Base-by-base conservation (phyloP, 2,888 invertebrate species). In the Carterocephalus palaemon region DNA sequence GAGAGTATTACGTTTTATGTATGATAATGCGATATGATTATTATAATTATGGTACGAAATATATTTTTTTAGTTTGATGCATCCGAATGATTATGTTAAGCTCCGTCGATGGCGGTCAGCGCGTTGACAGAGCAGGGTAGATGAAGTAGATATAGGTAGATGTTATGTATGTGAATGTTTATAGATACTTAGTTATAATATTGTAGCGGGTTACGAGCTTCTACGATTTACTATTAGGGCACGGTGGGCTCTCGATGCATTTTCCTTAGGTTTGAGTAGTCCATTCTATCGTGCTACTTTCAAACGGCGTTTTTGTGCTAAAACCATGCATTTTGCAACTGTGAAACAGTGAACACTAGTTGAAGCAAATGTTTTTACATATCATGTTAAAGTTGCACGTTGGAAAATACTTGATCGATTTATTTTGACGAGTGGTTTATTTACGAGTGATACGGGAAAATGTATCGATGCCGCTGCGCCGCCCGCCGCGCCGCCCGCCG, bases 131-230 rank as follows among this genome's bases (percentile, higher is more conserved):
- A 29, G 47, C 59, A 59, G 57, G 59, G 58, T 58, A 58, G 59
- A 51, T 55, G 65, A 61, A 61, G 78, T 78, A 78, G 79, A 75
- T 70, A 69, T 72, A 83, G 83, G 83, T 83, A 84, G 84, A 82
- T 83, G 82, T 82, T 83, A 81, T 81, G 81, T 78, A 77, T 77
- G 75, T 76, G 75, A 65, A 70, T 73, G 70, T 67, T 57, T 49
- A 34, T 34, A 34, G 42, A 20, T n/a, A 34, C 15, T 40, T 42
- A 34, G 33, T 19, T 26, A 36, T 22, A 22, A 34, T 52, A 53
- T 70, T 75, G 70, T 76, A 75, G 77, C 67, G 73, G 75, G 71
- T 62, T 61, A 53, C 57, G 56, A 59, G 77, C 77, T 75, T 79
- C 48, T 53, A 60, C 58, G 53, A 54, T 55, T 53, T 59, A 59